These are phyloP conservation scores for Diphyllodes magnificus DNA, from an alignment of 2,113 vertebrate genomes.

Conservation along the genomic window DNA sequence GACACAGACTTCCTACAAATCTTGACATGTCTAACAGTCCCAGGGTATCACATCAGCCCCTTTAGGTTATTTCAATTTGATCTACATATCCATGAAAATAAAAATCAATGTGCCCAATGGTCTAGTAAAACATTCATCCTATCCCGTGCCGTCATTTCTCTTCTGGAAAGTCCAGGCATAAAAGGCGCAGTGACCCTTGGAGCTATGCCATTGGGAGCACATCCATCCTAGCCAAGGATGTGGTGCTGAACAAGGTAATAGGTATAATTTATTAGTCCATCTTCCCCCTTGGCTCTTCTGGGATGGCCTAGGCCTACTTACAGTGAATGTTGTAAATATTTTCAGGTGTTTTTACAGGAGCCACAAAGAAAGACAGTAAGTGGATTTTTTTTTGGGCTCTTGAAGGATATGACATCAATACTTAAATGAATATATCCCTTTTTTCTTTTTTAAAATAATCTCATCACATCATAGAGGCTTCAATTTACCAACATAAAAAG, in stretches of 20 bases:
- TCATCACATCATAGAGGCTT: background rate
- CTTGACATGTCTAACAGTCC: constrained; percentile 36
- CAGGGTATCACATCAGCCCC: constrained; percentile 30
- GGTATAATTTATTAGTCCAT: background rate
- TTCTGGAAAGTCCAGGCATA: background rate
- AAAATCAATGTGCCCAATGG: constrained; percentile 58
- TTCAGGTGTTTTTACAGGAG: background rate
- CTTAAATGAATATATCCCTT: background rate
- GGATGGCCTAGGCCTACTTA: background rate
- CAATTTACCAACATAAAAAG: background rate
- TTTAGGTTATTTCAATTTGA: constrained; percentile 57
- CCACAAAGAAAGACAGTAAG: accelerated
- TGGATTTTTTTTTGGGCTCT: background rate
- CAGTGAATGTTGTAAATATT: accelerated
- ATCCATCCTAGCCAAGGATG: background rate
- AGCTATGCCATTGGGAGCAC: background rate
- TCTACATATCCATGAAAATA: constrained; percentile 60
- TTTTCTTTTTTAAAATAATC: background rate
- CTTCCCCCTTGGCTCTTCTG: background rate
- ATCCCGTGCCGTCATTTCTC: background rate
- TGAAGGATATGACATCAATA: background rate
- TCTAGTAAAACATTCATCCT: constrained; percentile 54
- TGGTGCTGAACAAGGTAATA: background rate
- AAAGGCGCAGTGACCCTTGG: background rate
- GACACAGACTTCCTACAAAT: background rate